phyloP scores from a whole-genome alignment of 2,113 vertebrate genomes.

The Xenopus borealis region DNA sequence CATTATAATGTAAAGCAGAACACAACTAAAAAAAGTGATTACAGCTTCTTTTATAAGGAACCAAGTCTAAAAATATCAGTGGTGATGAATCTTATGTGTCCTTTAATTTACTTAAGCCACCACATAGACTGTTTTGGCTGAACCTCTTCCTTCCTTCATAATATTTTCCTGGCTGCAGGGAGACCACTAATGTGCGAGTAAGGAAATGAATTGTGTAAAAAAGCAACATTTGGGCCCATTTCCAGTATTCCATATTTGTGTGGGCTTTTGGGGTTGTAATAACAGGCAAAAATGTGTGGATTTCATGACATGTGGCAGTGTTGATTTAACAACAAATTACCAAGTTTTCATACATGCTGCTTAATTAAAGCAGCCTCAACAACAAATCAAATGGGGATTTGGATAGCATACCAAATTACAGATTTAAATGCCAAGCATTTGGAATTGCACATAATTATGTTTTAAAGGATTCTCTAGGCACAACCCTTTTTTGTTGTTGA shows the following conservation, averaged over 20 bases:
- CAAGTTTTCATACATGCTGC: slow-evolving; percentile 28
- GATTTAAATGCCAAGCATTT: slow-evolving; percentile 25
- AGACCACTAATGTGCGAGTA: slow-evolving; percentile 11
- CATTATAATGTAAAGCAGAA: too few species aligned
- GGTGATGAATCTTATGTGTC: neutral
- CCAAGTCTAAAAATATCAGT: neutral
- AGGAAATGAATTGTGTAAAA: neutral
- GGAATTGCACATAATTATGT: slow-evolving; percentile 13
- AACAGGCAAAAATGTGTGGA: neutral
- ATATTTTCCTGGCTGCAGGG: slow-evolving; percentile 7
- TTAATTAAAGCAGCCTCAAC: slow-evolving; percentile 33
- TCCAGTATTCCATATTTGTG: slow-evolving; percentile 16
- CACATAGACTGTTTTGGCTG: neutral
- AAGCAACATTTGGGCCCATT: neutral
- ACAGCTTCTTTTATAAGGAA: neutral
- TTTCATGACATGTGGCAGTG: slow-evolving; percentile 13
- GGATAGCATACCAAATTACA: slow-evolving; percentile 23
- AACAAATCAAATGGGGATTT: slow-evolving; percentile 38
- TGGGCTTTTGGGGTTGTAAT: slow-evolving; percentile 12
- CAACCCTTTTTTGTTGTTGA: neutral
- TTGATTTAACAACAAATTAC: slow-evolving; percentile 38
- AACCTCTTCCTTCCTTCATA: neutral
- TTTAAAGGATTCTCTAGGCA: slow-evolving; percentile 12
- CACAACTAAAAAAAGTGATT: too few species aligned
- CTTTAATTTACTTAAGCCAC: neutral